Base-by-base conservation (phyloP, 2,113 vertebrate species). In the Rhinogobius similis region DNA sequence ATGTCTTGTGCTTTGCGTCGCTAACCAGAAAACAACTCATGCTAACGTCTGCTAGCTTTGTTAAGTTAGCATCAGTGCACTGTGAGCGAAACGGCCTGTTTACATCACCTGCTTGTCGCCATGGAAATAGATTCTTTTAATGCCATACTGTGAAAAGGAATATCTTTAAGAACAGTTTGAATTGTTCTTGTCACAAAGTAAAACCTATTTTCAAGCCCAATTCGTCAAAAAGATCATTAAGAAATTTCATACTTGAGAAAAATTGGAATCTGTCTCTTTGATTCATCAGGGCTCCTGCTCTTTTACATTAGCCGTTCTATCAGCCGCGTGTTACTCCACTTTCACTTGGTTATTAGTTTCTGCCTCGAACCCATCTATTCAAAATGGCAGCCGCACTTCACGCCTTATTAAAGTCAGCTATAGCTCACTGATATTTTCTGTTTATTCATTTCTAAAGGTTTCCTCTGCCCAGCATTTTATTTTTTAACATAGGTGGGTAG, bases 391-490 rank as follows among this genome's bases (percentile, higher is more conserved):
- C 62, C 50, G 26, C 62, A 63, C 39, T 63, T 63, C 21, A 56
- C 24, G 32, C 26, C 62, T 62, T 77, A 76, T 61, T 29, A 65
- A 76, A 76, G 44, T 8, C 39, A 52, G 48, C 20, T 36, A 46
- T 5, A 62, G 52, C 63, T 62, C 53, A 12, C 2, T 41, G 38
- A 61, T 65, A 36, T 46, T 76, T 50, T 2, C 53, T 27, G 52
- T 13, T 68, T 44, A 12, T 41, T 41, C 43, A 68, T 59, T 1
- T 67, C 27, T 70, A 66, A 43, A 56, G 69, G n/a, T 48, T 9
- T 48, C 44, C 18, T n/a, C 46, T n/a, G 46, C 10, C 46, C 20
- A n/a, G 5, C 10, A 1, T 39, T 39, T 6, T 32, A 32, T n/a
- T n/a, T n/a, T n/a, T n/a, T n/a, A n/a, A n/a, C n/a, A n/a, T n/a